A percentile compares a stretch with the other conserved stretches of the same genome.
Evolutionary conservation across 2,888 invertebrate species (phyloP).

Genomic region (Zaprionus obscuricornis): DNA sequence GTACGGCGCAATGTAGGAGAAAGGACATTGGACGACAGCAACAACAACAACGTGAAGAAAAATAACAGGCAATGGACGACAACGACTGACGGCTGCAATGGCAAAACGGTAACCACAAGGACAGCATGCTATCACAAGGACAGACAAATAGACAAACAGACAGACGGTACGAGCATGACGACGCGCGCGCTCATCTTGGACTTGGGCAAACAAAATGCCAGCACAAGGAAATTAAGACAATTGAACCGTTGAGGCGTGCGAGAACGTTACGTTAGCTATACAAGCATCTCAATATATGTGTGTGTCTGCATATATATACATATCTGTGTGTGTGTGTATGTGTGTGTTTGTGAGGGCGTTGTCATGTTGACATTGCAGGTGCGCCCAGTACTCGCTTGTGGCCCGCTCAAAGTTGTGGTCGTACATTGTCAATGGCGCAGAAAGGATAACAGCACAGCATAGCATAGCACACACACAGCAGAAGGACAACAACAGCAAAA

Average conservation of each 20-base stretch:
- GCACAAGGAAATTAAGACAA: conserved; percentile 79
- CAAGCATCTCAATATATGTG: conserved; percentile 54
- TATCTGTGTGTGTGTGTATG: conserved; percentile 17
- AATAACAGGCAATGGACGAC: too few species aligned
- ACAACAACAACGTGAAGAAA: too few species aligned
- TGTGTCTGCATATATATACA: conserved; percentile 10
- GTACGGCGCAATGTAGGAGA: conserved; percentile 57
- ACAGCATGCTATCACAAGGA: conserved; percentile 35
- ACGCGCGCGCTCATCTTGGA: conserved; percentile 50
- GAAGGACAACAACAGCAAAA: not conserved
- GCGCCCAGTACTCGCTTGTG: conserved; percentile 57
- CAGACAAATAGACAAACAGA: conserved; percentile 22
- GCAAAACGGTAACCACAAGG: conserved; percentile 54
- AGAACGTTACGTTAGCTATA: conserved; percentile 50
- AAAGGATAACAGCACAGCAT: conserved; percentile 68
- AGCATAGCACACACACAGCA: not conserved
- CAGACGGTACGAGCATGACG: conserved; percentile 35
- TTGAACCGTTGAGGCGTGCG: conserved; percentile 79
- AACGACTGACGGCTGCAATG: too few species aligned
- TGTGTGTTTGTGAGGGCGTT: conserved; percentile 49
- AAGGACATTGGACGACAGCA: conserved; percentile 66
- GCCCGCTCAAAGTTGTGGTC: conserved; percentile 36
- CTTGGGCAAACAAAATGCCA: conserved; percentile 76
- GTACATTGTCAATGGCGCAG: conserved; percentile 74
- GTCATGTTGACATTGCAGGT: conserved; percentile 76